Evolutionary conservation across 2,113 vertebrate genomes (phyloP).

Genomic region (Miniopterus natalensis): DNA sequence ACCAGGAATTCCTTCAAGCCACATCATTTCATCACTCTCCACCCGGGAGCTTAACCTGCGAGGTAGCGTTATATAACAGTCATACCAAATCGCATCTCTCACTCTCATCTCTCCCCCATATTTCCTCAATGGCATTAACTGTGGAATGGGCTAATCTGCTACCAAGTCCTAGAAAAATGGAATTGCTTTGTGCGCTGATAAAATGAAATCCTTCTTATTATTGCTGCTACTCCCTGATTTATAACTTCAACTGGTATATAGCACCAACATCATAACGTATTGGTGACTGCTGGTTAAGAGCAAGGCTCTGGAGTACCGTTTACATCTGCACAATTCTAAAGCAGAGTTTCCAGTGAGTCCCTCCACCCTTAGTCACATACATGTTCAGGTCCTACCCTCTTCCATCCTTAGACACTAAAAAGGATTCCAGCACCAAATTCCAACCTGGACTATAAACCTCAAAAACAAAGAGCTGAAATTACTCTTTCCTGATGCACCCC

Average conservation of each 20-base stretch:
- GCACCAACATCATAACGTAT: background rate
- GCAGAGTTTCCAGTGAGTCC: background rate
- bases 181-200: background rate
- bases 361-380: background rate
- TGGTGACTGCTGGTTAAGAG: background rate
- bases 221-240: background rate
- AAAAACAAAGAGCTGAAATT: background rate
- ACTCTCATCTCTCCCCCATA: background rate
- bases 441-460: background rate
- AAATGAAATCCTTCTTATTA: background rate
- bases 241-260: background rate
- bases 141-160: slow-evolving; percentile 6
- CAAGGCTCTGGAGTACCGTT: background rate
- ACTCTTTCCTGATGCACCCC: background rate
- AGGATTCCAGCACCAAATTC: background rate
- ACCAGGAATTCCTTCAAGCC: background rate
- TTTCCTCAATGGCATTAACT: background rate
- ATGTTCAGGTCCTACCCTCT: background rate
- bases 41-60: background rate
- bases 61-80: background rate
- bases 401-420: background rate
- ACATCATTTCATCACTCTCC: background rate
- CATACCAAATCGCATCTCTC: background rate
- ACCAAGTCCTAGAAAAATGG: background rate
- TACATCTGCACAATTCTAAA: slow-evolving; percentile 30